A percentile compares a stretch with the other conserved stretches of the same genome.
These are phyloP conservation scores for Parnassius glacialis DNA, from an alignment of 2,888 invertebrate species.

Conservation along the genomic window DNA sequence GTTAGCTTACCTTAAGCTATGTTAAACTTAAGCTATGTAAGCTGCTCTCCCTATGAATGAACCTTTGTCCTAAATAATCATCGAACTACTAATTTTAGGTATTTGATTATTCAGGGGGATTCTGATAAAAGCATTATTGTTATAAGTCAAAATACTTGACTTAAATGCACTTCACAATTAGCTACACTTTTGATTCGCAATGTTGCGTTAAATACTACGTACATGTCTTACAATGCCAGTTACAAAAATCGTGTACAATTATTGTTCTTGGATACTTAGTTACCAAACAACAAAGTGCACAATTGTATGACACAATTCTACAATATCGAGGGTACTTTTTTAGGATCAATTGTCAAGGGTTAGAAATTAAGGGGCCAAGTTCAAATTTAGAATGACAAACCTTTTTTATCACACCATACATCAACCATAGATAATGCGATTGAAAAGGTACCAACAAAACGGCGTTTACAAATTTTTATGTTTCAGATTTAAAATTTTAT, in stretches of 20 bases:
- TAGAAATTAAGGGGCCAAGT: conserved; percentile 56
- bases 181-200: conserved; percentile 51
- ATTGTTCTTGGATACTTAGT: not conserved
- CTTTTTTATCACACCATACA: conserved; percentile 57
- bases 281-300: not conserved
- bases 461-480: conserved; percentile 75
- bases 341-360: conserved; percentile 43
- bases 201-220: conserved; percentile 35
- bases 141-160: conserved; percentile 48
- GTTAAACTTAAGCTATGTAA: no score
- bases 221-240: conserved; percentile 24
- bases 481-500: conserved; percentile 63
- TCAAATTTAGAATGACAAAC: conserved; percentile 62
- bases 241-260: conserved; percentile 12
- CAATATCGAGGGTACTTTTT: not conserved
- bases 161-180: conserved; percentile 43
- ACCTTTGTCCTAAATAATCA: no score
- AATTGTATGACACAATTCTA: not conserved
- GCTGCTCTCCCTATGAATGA: no score
- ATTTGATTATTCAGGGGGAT: not conserved
- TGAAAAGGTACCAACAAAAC: conserved; percentile 43
- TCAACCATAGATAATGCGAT: conserved; percentile 51
- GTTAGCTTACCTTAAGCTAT: no score
- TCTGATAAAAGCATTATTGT: conserved; percentile 1
- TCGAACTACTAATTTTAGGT: no score